Base-by-base conservation (phyloP, 2,113 vertebrate genomes). In the Ictalurus furcatus region DNA sequence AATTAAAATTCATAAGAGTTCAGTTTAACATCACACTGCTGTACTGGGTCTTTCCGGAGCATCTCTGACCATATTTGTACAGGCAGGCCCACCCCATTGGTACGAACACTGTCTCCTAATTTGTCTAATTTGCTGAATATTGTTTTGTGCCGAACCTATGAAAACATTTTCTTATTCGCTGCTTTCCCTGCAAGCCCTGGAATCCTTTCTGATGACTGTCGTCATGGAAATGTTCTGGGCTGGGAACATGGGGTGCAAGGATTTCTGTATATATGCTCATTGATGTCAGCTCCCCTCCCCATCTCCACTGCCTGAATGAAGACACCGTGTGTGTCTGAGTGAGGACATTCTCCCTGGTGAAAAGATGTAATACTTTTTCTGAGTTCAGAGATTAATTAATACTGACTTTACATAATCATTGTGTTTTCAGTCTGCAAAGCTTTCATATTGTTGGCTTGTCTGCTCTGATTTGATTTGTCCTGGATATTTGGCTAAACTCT, bases 181-280 rank as follows among this genome's bases (percentile, higher is more conserved):
- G 25, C 76, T 14, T 28, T 82, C 78, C 56, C 30, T 61, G 65
- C 34, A 87, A 87, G 59, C n/a, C 28, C 85, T 86, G 88, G 76
- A 69, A 89, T 81, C 80, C 78, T 86, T 89, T 89, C 56, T 86
- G 80, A 83, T 89, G 79, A 84, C 85, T 84, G 85, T 78, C 78
- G 85, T 89, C 79, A 90, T 90, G 89, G 89, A 87, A 84, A 84
- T 65, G 30, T 71, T 89, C 65, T 25, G 85, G 88, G 85, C 74
- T 73, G 84, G 48, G 85, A 74, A 73, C 85, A 54, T 71, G 21
- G 80, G 25, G 85, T 19, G 56, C 44, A 52, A 82, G 85, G 79
- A 63, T 86, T 65, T 85, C 44, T 79, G 54, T 82, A 21, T 37
- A 19, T 34, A 19, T 71, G 28, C 25, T 82, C 59, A 56, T 34